Evolutionary conservation across 2,113 vertebrate genomes (phyloP).

Genomic region (Gasterosteus nipponicus): DNA sequence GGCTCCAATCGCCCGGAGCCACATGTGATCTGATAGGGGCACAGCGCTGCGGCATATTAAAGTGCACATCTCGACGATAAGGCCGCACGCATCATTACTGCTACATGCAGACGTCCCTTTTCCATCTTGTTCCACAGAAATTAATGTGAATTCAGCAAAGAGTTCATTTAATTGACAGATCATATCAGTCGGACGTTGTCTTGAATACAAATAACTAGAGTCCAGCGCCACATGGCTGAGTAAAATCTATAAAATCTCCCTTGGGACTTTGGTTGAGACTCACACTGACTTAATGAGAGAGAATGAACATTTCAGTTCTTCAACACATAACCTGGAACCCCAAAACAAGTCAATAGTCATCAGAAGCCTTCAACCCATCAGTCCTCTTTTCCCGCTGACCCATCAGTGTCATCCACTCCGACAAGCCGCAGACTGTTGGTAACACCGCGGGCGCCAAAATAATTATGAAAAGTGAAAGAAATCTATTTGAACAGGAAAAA

Average conservation of each 20-base stretch:
- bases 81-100: slow-evolving; percentile 57
- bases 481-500: neutral
- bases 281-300: neutral
- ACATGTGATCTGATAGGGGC: slow-evolving; percentile 54
- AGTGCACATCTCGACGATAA: slow-evolving; percentile 41
- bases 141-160: slow-evolving; percentile 18
- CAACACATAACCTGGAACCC: neutral
- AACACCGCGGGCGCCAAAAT: neutral
- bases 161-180: slow-evolving; percentile 13
- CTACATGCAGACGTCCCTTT: slow-evolving; percentile 32
- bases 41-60: slow-evolving; percentile 50
- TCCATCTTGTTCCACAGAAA: slow-evolving; percentile 19
- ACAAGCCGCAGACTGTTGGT: neutral
- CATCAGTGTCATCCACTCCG: neutral
- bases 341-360: neutral
- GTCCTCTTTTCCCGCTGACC: neutral
- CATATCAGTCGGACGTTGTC: neutral
- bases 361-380: neutral
- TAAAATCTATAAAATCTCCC: neutral
- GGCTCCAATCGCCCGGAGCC: slow-evolving; percentile 52
- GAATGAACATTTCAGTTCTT: neutral
- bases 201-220: slow-evolving; percentile 4
- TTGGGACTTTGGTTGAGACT: neutral
- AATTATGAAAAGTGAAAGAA: neutral
- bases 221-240: slow-evolving; percentile 6